These are phyloP conservation scores for Hepsetus odoe DNA, from an alignment of 2,113 vertebrate genomes.

Conservation along the genomic window DNA sequence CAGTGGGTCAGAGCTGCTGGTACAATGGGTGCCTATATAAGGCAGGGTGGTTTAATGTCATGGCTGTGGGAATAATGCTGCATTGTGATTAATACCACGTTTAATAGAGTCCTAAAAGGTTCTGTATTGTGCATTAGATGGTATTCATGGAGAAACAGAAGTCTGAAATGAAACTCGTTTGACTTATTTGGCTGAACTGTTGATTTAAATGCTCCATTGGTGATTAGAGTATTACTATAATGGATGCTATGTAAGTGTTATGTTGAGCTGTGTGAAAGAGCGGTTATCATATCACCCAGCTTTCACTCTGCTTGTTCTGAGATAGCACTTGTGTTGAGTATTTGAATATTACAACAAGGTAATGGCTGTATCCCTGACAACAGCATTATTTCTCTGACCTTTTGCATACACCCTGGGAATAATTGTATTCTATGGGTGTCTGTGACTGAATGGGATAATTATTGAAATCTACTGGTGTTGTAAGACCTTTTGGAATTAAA, in stretches of 20 bases:
- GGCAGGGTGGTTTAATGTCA: too few relatives aligned
- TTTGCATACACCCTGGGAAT: constrained; percentile 15
- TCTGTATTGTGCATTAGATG: too few relatives aligned
- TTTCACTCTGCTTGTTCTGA: background rate
- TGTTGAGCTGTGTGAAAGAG: background rate
- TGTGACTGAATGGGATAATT: background rate
- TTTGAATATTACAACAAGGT: constrained; percentile 46
- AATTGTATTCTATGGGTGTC: background rate
- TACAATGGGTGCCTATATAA: too few relatives aligned
- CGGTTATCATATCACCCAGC: background rate
- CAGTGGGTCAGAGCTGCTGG: too few relatives aligned
- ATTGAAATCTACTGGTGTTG: background rate
- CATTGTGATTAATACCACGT: too few relatives aligned
- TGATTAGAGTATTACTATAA: too few relatives aligned
- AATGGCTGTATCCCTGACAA: constrained; percentile 6
- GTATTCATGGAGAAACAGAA: too few relatives aligned
- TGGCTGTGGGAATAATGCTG: too few relatives aligned
- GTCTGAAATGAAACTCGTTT: too few relatives aligned
- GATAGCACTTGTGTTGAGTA: background rate
- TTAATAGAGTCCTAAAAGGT: too few relatives aligned
- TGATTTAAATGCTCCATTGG: too few relatives aligned
- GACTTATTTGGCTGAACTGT: too few relatives aligned
- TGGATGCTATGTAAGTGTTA: background rate
- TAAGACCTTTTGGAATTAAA: background rate
- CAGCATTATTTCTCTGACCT: background rate